Evolutionary conservation across 1,140 invertebrate species (phyloP), one percentile per base, ranked within the genome.

Genomic region (Penaeus vannamei): DNA sequence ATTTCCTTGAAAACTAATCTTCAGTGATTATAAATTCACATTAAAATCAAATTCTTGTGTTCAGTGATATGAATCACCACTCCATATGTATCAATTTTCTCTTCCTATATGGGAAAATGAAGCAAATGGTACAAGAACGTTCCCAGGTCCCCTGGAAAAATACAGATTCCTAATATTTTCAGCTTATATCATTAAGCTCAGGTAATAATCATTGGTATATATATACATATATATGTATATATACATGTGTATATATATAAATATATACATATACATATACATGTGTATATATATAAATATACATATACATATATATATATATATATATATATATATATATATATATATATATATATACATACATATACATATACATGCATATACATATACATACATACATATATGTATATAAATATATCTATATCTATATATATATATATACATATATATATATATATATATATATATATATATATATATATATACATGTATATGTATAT

Each of bases 381-480:
- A 8, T 3, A 29, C 20, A 14, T 69, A 46, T 42, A 42, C 23
- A 7, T 23, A 53, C 59, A 17, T 72, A 85, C 59, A 29, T 84
- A 61, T 46, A 66, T 83, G 46, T 84, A 32, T 69, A 84, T 83
- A 61, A 29, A 61, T 83, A 83, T 62, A 83, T 64, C 29, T 83
- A 62, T 64, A 83, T 64, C n/a, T 61, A 83, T 64, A 84, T 83
- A 61, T 83, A 61, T 62, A 66, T 84, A 66, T 69, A 66, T 84
- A 84, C 69, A 66, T 84, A 84, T 66, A 66, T 69, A 84, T 84
- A 84, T 66, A 84, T 84, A 64, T 64, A 84, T 84, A 84, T 84
- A 84, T 83, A 83, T 83, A 83, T 83, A 83, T 83, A 83, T 83
- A 83, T 83, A 83, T 83, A 83, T 83, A 83, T 83, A 83, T 83